A percentile compares a stretch with the other conserved stretches of the same genome.
Evolutionary conservation across 2,797 vertebrate species (phyloP).

Genomic region (Diceros bicornis): DNA sequence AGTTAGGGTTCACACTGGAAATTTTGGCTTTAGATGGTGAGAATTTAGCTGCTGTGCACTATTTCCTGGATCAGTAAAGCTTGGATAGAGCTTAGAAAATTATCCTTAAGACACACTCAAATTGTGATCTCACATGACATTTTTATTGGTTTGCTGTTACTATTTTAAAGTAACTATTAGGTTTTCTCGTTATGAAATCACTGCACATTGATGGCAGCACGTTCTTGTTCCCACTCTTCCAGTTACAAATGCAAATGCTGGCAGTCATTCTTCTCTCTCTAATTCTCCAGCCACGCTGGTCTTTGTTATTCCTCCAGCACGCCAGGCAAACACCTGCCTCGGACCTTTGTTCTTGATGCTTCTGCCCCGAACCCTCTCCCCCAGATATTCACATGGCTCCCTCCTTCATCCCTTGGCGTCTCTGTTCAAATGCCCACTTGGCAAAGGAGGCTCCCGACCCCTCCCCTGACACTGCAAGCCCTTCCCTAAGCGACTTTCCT

Average conservation of each 20-base stretch:
- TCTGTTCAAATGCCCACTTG: fast-evolving
- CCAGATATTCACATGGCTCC: too few species aligned
- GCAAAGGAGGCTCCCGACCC: neutral
- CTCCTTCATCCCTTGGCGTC: fast-evolving
- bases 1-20: fast-evolving
- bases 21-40: neutral
- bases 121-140: neutral
- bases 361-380: neutral
- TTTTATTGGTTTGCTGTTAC: neutral
- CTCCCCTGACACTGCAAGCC: neutral
- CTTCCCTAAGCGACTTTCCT: fast-evolving
- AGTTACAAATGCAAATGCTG: fast-evolving
- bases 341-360: fast-evolving
- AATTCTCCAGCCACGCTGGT: neutral
- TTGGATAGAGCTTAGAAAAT: neutral
- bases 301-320: fast-evolving
- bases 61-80: neutral
- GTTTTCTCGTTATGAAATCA: neutral
- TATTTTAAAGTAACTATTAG: neutral
- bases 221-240: neutral
- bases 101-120: neutral
- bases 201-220: fast-evolving
- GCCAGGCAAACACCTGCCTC: fast-evolving
- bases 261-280: neutral
- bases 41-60: fast-evolving